Base-by-base conservation (phyloP, 2,888 invertebrate species). In the Anodontia alba region DNA sequence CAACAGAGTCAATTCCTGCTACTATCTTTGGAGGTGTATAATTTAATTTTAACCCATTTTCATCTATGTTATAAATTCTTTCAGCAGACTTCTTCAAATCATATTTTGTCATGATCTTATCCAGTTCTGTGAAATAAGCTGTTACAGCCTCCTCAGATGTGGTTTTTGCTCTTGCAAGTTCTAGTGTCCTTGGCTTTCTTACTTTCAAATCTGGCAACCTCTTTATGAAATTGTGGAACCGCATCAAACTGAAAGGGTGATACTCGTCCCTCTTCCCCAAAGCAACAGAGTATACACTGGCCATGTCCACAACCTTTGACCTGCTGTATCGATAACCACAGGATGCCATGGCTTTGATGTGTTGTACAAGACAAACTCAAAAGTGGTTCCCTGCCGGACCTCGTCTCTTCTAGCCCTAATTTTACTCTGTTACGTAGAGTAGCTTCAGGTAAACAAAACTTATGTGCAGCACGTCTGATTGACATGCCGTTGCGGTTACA, bases 61-160 rank as follows among this genome's bases (percentile, higher is more conserved):
- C 76, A 73, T 73, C 82, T 7, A 82, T 38, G 49, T 76, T 79
- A 51, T 66, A 82, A 7, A 79, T 73, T 20, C 68, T 31, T n/a
- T 82, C 74, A 26, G 73, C 79, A 10, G 23, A 33, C 8, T 62
- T 26, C 42, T 57, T 57, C 12, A 83, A 67, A n/a, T 83, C 26
- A 42, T 74, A 68, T 51, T 76, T 71, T 31, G 66, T 73, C 15
- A 83, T 17, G n/a, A 82, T 67, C 7, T 20, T 23, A 23, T 71
- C 42, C 17, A 83, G 80, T 20, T 77, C 67, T 1, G 10, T 26
- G 26, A 74, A 83, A 38, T 83, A 77, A 1, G 15, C 33, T 10
- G n/a, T 29, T 0, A 83, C 76, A 54, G 43, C 23, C 38, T 70
- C 75, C 43, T 57, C 33, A 0, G 72, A 71, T 43, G 77, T 72